Evolutionary conservation across 2,113 vertebrate genomes (phyloP).

Genomic region (Alosa alosa): DNA sequence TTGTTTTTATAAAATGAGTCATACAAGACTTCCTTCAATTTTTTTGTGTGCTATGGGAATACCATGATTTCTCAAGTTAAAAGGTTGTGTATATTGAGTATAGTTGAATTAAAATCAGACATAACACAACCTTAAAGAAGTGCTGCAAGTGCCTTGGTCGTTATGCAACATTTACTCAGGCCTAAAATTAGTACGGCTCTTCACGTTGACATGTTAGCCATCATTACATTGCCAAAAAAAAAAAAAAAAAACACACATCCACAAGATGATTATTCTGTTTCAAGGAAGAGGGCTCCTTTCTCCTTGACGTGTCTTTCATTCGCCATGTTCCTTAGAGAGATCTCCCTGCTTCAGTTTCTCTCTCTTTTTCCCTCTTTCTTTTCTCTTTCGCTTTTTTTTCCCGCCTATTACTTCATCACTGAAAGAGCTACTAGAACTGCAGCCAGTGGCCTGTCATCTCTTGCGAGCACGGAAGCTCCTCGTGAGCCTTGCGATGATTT

Average conservation of each 20-base stretch:
- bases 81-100: too few species aligned
- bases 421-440: slow-evolving; percentile 25
- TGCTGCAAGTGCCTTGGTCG: not conserved
- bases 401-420: not conserved
- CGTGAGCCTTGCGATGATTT: slow-evolving; percentile 58
- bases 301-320: slow-evolving; percentile 36
- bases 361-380: not conserved
- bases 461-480: slow-evolving; percentile 45
- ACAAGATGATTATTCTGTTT: not conserved
- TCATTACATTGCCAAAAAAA: not conserved
- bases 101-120: not conserved
- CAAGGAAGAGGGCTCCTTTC: slow-evolving; percentile 22
- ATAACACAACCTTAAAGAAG: not conserved
- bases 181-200: not conserved
- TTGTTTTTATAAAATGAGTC: too few species aligned
- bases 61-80: too few species aligned
- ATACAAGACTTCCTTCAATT: too few species aligned
- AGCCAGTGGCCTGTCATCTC: slow-evolving; percentile 26
- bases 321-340: slow-evolving; percentile 27
- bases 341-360: not conserved
- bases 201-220: not conserved
- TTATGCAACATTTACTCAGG: not conserved
- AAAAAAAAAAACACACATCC: too few species aligned
- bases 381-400: slow-evolving; percentile 35
- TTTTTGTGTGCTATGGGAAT: too few species aligned